Evolutionary conservation across 2,888 invertebrate genomes (phyloP), one percentile per base, ranked within the genome.

Genomic region (Agrotis segetum): DNA sequence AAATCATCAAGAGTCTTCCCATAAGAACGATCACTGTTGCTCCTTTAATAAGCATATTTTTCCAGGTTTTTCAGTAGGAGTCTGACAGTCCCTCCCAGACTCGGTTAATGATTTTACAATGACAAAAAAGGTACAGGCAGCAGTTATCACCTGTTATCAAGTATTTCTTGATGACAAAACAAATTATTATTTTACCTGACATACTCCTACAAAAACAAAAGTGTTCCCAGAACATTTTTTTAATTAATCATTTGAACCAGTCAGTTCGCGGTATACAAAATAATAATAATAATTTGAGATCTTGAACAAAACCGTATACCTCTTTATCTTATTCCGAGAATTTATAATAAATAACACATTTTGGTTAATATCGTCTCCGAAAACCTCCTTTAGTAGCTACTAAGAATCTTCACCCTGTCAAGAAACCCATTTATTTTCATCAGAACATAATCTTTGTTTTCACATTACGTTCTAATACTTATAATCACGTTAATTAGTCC

Each of bases 401-500:
- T 62, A 46, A 60, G 34, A 21, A 66, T 13, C 21, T 40, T 1
- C 40, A 40, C 40, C 40, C 40, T 40, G 40, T 11, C 40, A 40
- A 5, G 11, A 40, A 40, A 9, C 1, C 40, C 52, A 19, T 29
- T 40, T 56, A 34, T 34, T n/a, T 34, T 34, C 44, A 65, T 69
- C 52, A 52, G 68, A 71, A 55, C 64, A 62, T 70, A 65, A 77
- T 74, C 61, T 74, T 71, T 82, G 60, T 67, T 50, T 67, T 63
- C 58, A 21, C 60, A 74, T 81, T 58, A 76, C 60, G 19, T 61
- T 59, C 17, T 70, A 3, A 72, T 44, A 71, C 24, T 60, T 77
- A 62, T 79, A 77, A 79, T 84, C 59, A 75, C 53, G 59, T 74
- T 84, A 84, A 85, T 84, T 79, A 79, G 56, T 72, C 44, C 67